Evolutionary conservation across 2,113 vertebrate genomes (phyloP).

Genomic region (Monopterus albus): DNA sequence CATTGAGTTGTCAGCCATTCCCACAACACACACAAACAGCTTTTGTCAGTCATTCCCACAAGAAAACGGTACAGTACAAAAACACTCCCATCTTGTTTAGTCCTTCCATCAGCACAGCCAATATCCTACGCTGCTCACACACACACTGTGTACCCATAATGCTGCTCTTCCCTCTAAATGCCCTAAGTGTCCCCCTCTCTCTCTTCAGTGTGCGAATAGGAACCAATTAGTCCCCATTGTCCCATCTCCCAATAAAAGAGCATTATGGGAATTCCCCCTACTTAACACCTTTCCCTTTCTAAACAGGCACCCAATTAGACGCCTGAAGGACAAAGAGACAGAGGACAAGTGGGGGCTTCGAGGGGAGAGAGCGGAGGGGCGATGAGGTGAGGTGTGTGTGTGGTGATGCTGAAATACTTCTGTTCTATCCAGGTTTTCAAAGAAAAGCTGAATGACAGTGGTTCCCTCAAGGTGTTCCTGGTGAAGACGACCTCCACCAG

Average conservation of each 20-base stretch:
- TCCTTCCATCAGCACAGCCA: conserved; percentile 14
- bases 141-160: conserved; percentile 38
- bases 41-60: conserved; percentile 42
- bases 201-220: conserved; percentile 48
- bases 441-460: no score
- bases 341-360: conserved; percentile 62
- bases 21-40: conserved; percentile 18
- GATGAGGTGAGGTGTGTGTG: conserved; percentile 12
- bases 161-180: conserved; percentile 45
- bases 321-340: conserved; percentile 65
- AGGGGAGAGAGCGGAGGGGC: conserved; percentile 15
- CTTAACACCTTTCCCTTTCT: conserved; percentile 75
- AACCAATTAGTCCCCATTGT: conserved; percentile 73
- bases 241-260: conserved; percentile 62
- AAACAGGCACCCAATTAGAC: conserved; percentile 75
- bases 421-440: conserved; percentile 8
- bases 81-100: conserved; percentile 23
- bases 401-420: conserved; percentile 8
- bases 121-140: neutral
- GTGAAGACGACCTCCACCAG: no score
- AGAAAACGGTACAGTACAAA: conserved; percentile 22
- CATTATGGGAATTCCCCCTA: conserved; percentile 71
- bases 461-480: no score
- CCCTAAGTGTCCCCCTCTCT: conserved; percentile 36
- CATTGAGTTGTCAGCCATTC: conserved; percentile 2